These are phyloP conservation scores for Hippopotamyrus pictus DNA, from an alignment of 2,797 vertebrate species.

Conservation along the genomic window DNA sequence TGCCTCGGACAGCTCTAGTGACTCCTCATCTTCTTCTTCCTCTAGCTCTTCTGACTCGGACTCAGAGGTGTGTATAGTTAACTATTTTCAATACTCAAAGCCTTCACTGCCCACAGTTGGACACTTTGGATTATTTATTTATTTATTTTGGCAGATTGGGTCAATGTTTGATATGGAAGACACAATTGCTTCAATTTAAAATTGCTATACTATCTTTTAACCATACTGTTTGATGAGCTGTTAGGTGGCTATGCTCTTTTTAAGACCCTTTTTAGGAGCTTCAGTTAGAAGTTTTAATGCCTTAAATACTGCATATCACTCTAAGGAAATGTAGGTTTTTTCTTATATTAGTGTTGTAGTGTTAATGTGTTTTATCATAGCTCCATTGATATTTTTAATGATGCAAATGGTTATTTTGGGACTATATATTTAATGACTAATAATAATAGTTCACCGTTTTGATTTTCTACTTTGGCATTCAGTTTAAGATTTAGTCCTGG, in stretches of 20 bases:
- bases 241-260: neutral
- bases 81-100: neutral
- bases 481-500: neutral
- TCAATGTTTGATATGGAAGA: neutral
- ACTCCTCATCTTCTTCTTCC: constrained; percentile 73
- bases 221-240: neutral
- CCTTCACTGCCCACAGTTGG: neutral
- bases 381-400: neutral
- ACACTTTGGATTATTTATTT: neutral
- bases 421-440: neutral
- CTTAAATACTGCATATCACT: neutral
- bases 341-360: neutral
- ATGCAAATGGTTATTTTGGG: neutral
- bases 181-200: neutral
- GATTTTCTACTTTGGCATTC: neutral
- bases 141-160: neutral
- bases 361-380: neutral
- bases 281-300: neutral
- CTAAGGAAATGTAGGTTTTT: neutral
- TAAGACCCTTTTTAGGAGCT: neutral
- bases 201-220: neutral
- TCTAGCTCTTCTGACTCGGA: constrained; percentile 73
- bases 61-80: constrained; percentile 54
- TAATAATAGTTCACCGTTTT: neutral
- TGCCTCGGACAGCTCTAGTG: constrained; percentile 86